Conservation (phyloP, 2,888 invertebrate species). For the Amaurobius ferox region DNA sequence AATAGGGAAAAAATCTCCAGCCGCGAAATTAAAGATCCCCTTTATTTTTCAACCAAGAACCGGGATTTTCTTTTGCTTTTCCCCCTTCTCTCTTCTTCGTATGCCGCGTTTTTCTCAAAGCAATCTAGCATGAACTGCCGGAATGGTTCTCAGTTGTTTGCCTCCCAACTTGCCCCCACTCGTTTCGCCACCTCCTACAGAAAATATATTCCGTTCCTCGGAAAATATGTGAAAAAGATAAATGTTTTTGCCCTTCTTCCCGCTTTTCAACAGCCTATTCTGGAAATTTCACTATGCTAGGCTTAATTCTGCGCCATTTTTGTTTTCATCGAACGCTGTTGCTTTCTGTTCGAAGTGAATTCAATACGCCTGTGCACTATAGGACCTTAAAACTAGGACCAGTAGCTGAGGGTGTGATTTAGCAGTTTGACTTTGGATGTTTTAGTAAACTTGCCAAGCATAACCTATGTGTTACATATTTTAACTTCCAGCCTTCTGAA, state of each 20-base stretch:
- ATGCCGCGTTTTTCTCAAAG: constrained; percentile 35
- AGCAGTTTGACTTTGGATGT: background rate
- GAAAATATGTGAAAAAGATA: constrained; percentile 63
- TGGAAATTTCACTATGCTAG: constrained; percentile 38
- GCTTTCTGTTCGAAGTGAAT: background rate
- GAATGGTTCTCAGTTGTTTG: constrained; percentile 49
- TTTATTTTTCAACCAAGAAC: constrained; percentile 24
- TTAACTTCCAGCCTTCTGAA: background rate
- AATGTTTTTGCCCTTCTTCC: constrained; percentile 52
- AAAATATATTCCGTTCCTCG: constrained; percentile 38
- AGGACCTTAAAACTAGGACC: background rate
- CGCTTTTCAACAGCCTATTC: constrained; percentile 56
- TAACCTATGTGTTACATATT: background rate
- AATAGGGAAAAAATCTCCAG: constrained; percentile 18
- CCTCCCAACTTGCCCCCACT: background rate
- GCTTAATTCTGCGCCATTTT: constrained; percentile 12
- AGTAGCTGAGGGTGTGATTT: background rate
- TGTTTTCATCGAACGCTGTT: background rate
- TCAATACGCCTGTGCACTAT: background rate
- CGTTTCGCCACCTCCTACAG: background rate
- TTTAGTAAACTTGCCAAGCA: background rate
- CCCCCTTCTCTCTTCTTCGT: constrained; percentile 2
- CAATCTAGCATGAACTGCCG: constrained; percentile 58
- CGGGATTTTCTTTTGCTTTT: constrained; percentile 30
- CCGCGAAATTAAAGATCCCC: constrained; percentile 61